Base-by-base conservation (phyloP, 2,797 vertebrate genomes). In the Garrulus glandarius region DNA sequence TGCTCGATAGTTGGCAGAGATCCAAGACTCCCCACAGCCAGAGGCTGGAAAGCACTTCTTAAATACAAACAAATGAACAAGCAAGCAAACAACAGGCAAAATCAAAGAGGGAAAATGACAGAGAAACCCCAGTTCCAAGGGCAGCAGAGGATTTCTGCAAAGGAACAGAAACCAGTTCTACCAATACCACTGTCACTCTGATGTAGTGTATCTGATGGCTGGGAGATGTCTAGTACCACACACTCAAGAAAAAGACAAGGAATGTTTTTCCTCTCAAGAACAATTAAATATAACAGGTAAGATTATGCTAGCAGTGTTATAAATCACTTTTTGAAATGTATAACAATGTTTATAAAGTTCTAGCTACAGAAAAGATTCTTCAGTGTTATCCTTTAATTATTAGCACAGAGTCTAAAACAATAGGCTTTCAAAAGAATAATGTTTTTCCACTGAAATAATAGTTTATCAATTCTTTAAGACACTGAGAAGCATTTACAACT, bases 21-120 rank as follows among this genome's bases (percentile, higher is more conserved):
- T n/a, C 74, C 89, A 88, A 90, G 65, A 71, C 49, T 91, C 47
- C 46, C 19, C 70, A 60, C 41, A 76, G 87, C 56, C 72, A 93
- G 47, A 93, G 50, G 47, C 83, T 83, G 47, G 50, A 89, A 89
- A 91, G 57, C 30, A 37, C 41, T 88, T 89, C 69, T 68, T 43
- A 37, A 85, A 92, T 92, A 64, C 71, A 89, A 93, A 81, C 69
- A 72, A 85, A 86, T 10, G 43, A 92, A 84, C 36, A 79, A 75
- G 53, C n/a, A 88, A 90, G 53, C 82, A 93, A 96, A 89, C 71
- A 95, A 34, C 74, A 69, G 50, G 49, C 37, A 75, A 89, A 82
- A 70, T 32, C 70, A 77, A 94, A 89, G 1, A 76, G 18, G 47
- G 74, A 72, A 86, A 95, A 88, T 2, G 6, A 64, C 87, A 43